A percentile compares a stretch with the other conserved stretches of the same genome.
Evolutionary conservation across 2,113 vertebrate genomes (phyloP).

Genomic region (Brachyhypopomus gauderio): DNA sequence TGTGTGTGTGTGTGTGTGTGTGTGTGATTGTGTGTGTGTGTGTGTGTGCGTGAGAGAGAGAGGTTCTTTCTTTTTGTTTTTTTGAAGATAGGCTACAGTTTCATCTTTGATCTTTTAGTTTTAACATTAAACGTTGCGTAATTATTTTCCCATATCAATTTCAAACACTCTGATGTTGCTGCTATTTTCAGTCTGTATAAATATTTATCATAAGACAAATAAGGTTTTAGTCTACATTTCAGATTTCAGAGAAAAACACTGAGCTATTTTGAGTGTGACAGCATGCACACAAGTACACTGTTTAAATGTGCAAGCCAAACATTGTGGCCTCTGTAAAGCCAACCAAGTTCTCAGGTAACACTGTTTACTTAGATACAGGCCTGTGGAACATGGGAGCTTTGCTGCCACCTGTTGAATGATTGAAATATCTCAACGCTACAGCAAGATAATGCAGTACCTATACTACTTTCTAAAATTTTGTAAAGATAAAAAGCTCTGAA

Average conservation of each 20-base stretch:
- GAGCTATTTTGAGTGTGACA: neutral
- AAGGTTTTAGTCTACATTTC: neutral
- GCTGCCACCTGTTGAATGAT: neutral
- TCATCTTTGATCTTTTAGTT: no score
- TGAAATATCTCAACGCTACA: neutral
- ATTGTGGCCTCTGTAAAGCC: neutral
- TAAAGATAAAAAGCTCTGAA: no score
- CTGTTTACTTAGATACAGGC: conserved; percentile 2
- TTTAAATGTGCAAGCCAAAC: neutral
- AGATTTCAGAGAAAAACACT: conserved; percentile 31
- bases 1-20: no score
- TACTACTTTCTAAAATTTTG: no score
- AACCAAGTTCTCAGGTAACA: neutral
- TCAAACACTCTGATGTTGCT: neutral
- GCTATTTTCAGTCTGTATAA: neutral
- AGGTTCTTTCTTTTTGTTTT: no score
- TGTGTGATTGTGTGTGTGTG: no score
- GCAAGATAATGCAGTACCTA: neutral
- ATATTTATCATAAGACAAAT: neutral
- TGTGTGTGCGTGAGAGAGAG: no score
- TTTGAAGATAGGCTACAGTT: no score
- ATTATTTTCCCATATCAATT: no score
- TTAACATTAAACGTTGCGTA: no score
- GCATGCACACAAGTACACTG: conserved; percentile 26
- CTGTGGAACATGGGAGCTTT: neutral